Evolutionary conservation across 1,140 invertebrate species (phyloP).

Genomic region (Papilio polytes): DNA sequence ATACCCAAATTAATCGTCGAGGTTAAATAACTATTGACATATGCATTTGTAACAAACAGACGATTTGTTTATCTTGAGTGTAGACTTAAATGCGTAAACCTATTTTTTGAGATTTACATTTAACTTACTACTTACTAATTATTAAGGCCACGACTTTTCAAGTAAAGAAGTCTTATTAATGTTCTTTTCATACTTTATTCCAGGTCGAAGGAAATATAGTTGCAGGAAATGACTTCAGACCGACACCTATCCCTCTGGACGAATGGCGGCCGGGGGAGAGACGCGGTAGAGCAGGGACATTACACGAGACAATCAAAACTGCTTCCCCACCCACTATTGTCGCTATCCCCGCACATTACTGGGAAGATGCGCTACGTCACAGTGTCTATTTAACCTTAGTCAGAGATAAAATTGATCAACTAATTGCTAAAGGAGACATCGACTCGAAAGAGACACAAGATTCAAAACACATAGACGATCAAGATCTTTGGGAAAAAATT

Average conservation of each 20-base stretch:
- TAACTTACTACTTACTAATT: too few relatives aligned
- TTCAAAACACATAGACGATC: conserved; percentile 74
- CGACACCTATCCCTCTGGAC: conserved; percentile 73
- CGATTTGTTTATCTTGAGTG: not conserved
- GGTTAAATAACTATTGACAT: not conserved
- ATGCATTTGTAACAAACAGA: not conserved
- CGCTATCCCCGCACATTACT: conserved; percentile 75
- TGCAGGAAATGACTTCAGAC: conserved; percentile 68
- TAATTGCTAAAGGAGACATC: conserved; percentile 70
- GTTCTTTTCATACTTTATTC: conserved; percentile 46
- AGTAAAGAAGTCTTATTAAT: not conserved
- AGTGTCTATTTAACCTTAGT: conserved; percentile 85
- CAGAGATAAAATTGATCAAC: conserved; percentile 79
- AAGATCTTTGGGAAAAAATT: conserved; percentile 82
- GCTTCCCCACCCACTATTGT: conserved; percentile 55
- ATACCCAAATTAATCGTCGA: not conserved
- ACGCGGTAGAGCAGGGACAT: conserved; percentile 64
- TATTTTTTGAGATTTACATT: too few relatives aligned
- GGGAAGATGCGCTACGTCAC: conserved; percentile 85
- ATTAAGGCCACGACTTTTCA: too few relatives aligned
- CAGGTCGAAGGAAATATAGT: conserved; percentile 55
- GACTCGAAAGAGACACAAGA: conserved; percentile 53
- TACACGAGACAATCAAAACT: conserved; percentile 74
- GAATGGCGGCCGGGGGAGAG: conserved; percentile 72
- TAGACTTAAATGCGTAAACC: not conserved